A percentile compares a stretch with the other conserved stretches of the same genome.
Evolutionary conservation across 2,113 vertebrate species (phyloP).

Genomic region (Antechinus flavipes): DNA sequence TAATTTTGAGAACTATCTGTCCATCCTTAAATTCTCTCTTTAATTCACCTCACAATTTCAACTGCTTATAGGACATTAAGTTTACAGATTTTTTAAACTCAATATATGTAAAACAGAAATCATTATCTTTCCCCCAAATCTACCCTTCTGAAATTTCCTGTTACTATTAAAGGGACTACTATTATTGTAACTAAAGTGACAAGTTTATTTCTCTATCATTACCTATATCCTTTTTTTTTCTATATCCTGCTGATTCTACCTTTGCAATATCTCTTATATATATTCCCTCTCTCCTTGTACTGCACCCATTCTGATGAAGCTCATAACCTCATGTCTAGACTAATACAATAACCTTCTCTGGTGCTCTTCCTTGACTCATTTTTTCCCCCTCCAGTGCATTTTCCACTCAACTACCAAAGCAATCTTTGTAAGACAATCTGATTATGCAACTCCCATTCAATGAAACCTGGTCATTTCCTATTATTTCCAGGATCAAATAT

Average conservation of each 20-base stretch:
- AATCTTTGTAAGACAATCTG: background rate
- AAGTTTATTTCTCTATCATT: no score
- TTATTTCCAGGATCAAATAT: background rate
- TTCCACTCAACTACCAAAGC: background rate
- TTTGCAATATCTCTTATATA: background rate
- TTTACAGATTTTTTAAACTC: background rate
- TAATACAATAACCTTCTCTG: background rate
- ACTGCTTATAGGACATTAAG: background rate
- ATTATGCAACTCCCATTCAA: background rate
- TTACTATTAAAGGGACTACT: no score
- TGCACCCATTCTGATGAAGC: background rate
- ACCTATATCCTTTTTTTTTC: no score
- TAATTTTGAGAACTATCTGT: background rate
- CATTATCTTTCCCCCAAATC: no score
- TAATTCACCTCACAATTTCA: background rate
- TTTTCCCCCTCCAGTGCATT: background rate
- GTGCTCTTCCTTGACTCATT: background rate
- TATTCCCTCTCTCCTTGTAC: background rate
- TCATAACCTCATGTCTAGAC: background rate
- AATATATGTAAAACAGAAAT: background rate
- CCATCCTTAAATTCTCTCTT: background rate
- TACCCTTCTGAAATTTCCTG: no score
- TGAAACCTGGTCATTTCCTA: background rate
- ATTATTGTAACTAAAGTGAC: no score
- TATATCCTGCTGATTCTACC: background rate